Evolutionary conservation across 2,888 invertebrate species (phyloP), one percentile per base, ranked within the genome.

Genomic region (Pocota personata): DNA sequence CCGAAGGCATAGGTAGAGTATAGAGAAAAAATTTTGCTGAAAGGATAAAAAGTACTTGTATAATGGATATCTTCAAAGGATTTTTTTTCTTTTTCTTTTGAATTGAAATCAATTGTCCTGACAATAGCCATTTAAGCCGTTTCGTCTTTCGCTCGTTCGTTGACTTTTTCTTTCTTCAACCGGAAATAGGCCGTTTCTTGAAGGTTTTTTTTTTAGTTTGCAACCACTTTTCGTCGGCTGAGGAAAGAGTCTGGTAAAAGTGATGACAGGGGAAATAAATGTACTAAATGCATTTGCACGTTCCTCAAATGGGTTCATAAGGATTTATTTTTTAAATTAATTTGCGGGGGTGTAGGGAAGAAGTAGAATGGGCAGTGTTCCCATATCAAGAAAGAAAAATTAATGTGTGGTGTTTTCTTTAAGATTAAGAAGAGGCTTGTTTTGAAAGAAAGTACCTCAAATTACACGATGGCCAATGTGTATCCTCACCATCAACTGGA

Each of bases 101-200:
- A 24, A 62, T 55, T 16, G 62, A 62, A 71, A 71, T 78, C 78
- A 77, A 69, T 77, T 77, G 77, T 77, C 58, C 77, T 60, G 60
- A 43, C 69, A 77, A 77, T 77, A 35, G 69, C 14, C 67, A 58
- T 69, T 77, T 50, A 12, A 24, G 57, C 48, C 46, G 35, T 46
- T 60, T 48, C 46, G 48, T 27, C 37, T 5, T 5, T 30, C 43
- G 52, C 8, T 50, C 14, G 40, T 78, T 16, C 24, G 62, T 69
- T 71, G 71, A 32, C 60, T 43, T 48, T 19, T 14, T 19, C 24
- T n/a, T 57, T 58, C 64, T 43, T 48, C 35, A 16, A 35, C 46
- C 43, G 58, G 12, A 58, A 43, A 43, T 46, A 66, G 35, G 43
- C 43, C 14, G 27, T 50, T 40, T 37, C 40, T 69, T 8, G 35